Percentiles rank a stretch among this genome's conserved stretches.
These are phyloP conservation scores for Rapana venosa DNA, from an alignment of 2,888 invertebrate species.

Conservation along the genomic window DNA sequence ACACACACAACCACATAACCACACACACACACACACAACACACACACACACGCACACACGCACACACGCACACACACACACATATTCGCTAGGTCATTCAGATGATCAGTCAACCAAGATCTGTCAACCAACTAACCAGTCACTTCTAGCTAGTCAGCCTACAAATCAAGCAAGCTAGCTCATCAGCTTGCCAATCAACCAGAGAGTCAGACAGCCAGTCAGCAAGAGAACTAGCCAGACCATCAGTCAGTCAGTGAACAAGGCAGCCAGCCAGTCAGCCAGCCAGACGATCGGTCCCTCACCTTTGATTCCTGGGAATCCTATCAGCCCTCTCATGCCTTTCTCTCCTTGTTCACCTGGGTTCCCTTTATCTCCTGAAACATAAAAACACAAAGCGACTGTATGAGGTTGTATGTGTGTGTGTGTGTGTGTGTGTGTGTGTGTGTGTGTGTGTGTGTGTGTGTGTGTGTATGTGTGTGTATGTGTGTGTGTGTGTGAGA, in stretches of 20 bases:
- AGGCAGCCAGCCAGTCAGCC: not conserved
- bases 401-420: too few species aligned
- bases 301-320: constrained; percentile 1
- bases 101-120: too few species aligned
- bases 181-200: not conserved
- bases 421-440: too few species aligned
- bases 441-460: too few species aligned
- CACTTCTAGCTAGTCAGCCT: not conserved
- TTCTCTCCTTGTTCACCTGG: not conserved
- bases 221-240: too few species aligned
- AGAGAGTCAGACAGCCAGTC: not conserved
- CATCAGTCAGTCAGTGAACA: not conserved
- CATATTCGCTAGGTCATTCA: too few species aligned
- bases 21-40: too few species aligned
- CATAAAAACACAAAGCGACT: not conserved
- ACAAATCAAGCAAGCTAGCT: not conserved
- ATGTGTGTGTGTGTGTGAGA: not conserved
- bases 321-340: not conserved
- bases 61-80: too few species aligned
- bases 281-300: not conserved
- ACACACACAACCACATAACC: too few species aligned
- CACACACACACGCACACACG: too few species aligned
- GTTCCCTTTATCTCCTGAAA: not conserved
- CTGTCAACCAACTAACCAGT: too few species aligned
- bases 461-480: too few species aligned